phyloP scores from a whole-genome alignment of 2,797 vertebrate genomes.

The Peromyscus aztecus region DNA sequence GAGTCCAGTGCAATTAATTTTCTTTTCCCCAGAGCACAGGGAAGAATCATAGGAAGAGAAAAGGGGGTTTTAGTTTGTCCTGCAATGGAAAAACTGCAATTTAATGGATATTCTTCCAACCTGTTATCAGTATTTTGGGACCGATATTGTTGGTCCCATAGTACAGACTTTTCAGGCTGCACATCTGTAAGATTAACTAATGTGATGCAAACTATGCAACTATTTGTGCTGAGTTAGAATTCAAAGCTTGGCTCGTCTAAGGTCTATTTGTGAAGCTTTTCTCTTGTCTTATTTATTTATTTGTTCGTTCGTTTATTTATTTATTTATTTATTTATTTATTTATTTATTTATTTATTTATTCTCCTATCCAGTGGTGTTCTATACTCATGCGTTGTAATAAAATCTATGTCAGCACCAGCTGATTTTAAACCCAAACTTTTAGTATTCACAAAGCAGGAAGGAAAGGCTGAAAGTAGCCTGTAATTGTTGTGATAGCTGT shows the following conservation, averaged over 20 bases:
- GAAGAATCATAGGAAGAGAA: background rate
- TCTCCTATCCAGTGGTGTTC: background rate
- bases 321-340: background rate
- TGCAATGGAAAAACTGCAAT: background rate
- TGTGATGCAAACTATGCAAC: background rate
- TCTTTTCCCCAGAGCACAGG: background rate
- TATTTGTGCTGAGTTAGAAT: background rate
- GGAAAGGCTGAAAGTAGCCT: background rate
- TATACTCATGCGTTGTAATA: background rate
- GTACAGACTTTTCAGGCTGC: background rate
- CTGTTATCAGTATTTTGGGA: background rate
- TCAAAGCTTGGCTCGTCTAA: background rate
- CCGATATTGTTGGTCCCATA: background rate
- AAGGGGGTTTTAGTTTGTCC: background rate
- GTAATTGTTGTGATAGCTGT: background rate
- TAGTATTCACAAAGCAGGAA: background rate
- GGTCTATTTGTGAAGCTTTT: background rate
- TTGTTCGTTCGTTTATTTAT: too few species aligned
- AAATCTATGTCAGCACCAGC: too few species aligned
- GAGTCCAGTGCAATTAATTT: background rate
- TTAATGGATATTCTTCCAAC: background rate
- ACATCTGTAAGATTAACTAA: background rate
- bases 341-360: background rate
- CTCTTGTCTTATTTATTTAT: background rate
- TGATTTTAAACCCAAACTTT: background rate